A percentile compares a stretch with the other conserved stretches of the same genome.
Evolutionary conservation across 2,113 vertebrate genomes (phyloP).

Genomic region (Hydrochoerus hydrochaeris): DNA sequence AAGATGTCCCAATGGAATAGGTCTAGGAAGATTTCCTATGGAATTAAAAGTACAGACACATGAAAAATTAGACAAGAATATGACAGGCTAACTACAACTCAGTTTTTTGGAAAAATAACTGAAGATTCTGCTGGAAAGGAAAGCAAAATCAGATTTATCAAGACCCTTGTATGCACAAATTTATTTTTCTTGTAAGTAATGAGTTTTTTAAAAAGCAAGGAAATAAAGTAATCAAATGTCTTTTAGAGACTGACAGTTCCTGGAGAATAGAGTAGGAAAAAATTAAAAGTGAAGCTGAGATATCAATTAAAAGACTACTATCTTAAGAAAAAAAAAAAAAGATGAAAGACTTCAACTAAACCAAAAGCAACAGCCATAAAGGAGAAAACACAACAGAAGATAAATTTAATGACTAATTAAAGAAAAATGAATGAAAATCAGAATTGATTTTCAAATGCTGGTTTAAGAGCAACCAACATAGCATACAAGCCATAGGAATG

Average conservation of each 20-base stretch:
- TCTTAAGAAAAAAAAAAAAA: not conserved
- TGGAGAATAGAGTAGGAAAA: not conserved
- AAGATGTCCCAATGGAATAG: not conserved
- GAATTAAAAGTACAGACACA: not conserved
- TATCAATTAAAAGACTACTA: not conserved
- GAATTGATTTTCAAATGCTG: not conserved
- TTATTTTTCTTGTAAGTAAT: not conserved
- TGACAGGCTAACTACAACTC: not conserved
- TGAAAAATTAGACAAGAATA: not conserved
- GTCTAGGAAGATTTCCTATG: not conserved
- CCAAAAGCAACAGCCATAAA: not conserved
- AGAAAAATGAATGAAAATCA: conserved; percentile 7
- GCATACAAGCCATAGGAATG: not conserved
- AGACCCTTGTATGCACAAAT: not conserved
- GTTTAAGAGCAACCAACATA: not conserved
- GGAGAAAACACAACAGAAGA: not conserved
- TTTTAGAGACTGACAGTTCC: not conserved
- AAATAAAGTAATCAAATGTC: not conserved
- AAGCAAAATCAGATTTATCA: not conserved
- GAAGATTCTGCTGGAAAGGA: not conserved
- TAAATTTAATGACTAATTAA: not conserved
- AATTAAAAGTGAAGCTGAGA: not conserved
- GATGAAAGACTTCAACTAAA: not conserved
- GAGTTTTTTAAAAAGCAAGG: not conserved
- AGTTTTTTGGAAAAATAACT: not conserved